These are phyloP conservation scores for Polymixis flavicincta DNA, from an alignment of 2,888 invertebrate species.

Conservation along the genomic window DNA sequence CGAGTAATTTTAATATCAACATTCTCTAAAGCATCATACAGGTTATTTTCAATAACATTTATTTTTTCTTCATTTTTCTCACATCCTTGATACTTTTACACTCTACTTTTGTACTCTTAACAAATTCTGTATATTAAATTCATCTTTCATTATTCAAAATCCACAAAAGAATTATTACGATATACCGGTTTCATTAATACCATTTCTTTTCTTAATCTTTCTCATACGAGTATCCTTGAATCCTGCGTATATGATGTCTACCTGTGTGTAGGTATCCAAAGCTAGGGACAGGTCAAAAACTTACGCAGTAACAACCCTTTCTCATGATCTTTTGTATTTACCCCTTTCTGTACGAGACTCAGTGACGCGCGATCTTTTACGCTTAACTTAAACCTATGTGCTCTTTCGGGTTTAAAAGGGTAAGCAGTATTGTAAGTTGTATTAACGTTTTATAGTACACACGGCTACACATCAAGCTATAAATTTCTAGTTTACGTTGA, in stretches of 20 bases:
- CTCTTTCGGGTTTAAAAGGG: conserved; percentile 8
- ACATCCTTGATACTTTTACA: background rate
- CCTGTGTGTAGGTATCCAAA: conserved; percentile 8
- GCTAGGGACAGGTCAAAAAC: conserved; percentile 38
- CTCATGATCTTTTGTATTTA: conserved; percentile 55
- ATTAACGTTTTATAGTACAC: background rate
- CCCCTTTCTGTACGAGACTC: conserved; percentile 44
- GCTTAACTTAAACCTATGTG: conserved; percentile 27
- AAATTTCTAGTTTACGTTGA: too few species aligned
- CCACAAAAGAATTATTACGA: background rate
- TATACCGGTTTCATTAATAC: background rate
- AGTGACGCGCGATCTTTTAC: conserved; percentile 48
- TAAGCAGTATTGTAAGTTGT: conserved; percentile 9
- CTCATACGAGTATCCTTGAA: background rate
- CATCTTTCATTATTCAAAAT: conserved; percentile 7
- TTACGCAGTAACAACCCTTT: conserved; percentile 41
- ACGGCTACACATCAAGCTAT: too few species aligned
- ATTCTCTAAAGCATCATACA: background rate
- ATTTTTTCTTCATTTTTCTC: background rate
- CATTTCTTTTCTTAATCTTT: background rate
- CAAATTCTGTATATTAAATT: background rate
- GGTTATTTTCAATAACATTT: background rate
- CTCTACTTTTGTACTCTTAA: background rate
- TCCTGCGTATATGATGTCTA: conserved; percentile 1
- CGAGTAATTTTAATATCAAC: background rate